phyloP scores from a whole-genome alignment of 1,140 invertebrate species.

The Hormaphis cornu region DNA sequence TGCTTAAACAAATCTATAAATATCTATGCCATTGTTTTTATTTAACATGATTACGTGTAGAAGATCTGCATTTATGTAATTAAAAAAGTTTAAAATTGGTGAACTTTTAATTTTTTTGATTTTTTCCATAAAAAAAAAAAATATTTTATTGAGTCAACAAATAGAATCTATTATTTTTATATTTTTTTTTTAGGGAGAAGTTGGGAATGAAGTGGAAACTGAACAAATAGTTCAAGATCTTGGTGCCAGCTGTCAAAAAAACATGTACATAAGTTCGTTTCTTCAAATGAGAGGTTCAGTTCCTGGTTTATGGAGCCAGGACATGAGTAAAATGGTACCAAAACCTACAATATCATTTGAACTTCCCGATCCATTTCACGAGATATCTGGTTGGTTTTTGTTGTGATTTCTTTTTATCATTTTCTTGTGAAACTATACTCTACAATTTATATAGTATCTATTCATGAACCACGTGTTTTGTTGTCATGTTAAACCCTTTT shows the following conservation, averaged over 20 bases:
- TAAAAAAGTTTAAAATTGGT: too few relatives aligned
- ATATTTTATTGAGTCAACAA: too few relatives aligned
- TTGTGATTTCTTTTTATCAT: too few relatives aligned
- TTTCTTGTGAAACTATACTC: not conserved
- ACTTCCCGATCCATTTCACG: conserved; percentile 70
- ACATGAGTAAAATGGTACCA: conserved; percentile 93
- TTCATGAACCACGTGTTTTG: not conserved
- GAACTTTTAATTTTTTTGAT: too few relatives aligned
- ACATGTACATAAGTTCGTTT: conserved; percentile 79
- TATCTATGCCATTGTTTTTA: too few relatives aligned
- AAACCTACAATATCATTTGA: conserved; percentile 90
- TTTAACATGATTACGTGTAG: too few relatives aligned
- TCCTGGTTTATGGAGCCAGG: conserved; percentile 93
- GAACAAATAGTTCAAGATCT: conserved; percentile 94
- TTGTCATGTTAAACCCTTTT: conserved; percentile 11
- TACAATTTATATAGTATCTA: not conserved
- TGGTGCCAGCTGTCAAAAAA: conserved; percentile 62
- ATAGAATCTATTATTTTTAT: too few relatives aligned
- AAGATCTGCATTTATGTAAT: too few relatives aligned
- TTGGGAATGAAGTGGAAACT: conserved; percentile 98
- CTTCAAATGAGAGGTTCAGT: conserved; percentile 92
- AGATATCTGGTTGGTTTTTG: conserved; percentile 60
- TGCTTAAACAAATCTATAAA: too few relatives aligned
- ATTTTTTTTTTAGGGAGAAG: conserved; percentile 61
- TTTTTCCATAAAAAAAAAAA: too few relatives aligned